Evolutionary conservation across 2,113 vertebrate species (phyloP).

Genomic region (Numenius arquata): DNA sequence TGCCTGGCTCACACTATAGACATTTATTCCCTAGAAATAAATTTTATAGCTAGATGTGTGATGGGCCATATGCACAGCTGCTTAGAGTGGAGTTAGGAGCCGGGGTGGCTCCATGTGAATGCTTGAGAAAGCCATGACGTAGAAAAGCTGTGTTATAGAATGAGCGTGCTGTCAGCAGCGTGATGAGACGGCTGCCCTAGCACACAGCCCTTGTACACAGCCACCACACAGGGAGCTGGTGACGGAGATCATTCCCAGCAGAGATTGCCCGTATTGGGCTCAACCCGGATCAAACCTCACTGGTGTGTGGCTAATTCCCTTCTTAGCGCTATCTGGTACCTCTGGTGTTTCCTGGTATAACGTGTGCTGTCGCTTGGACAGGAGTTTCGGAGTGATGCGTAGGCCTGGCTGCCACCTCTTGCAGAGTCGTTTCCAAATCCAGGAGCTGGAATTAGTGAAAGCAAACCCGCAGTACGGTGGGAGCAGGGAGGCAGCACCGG

Average conservation of each 20-base stretch:
- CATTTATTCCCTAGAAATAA: not conserved
- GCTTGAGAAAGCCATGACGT: not conserved
- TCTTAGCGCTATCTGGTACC: not conserved
- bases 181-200: not conserved
- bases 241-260: not conserved
- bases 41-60: not conserved
- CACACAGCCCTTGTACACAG: not conserved
- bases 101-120: rapidly evolving
- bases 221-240: rapidly evolving
- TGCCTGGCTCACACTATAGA: not conserved
- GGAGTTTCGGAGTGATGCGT: not conserved
- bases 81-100: not conserved
- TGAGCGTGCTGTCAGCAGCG: rapidly evolving
- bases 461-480: not conserved
- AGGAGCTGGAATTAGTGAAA: not conserved
- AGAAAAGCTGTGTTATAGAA: not conserved
- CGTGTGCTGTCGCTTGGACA: rapidly evolving
- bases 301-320: not conserved
- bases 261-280: not conserved
- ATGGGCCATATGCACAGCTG: not conserved
- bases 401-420: not conserved
- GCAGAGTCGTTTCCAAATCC: not conserved
- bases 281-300: not conserved
- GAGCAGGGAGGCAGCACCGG: not conserved
- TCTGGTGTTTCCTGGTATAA: not conserved